Base-by-base conservation (phyloP, 2,113 vertebrate genomes). In the Diphyllodes magnificus region DNA sequence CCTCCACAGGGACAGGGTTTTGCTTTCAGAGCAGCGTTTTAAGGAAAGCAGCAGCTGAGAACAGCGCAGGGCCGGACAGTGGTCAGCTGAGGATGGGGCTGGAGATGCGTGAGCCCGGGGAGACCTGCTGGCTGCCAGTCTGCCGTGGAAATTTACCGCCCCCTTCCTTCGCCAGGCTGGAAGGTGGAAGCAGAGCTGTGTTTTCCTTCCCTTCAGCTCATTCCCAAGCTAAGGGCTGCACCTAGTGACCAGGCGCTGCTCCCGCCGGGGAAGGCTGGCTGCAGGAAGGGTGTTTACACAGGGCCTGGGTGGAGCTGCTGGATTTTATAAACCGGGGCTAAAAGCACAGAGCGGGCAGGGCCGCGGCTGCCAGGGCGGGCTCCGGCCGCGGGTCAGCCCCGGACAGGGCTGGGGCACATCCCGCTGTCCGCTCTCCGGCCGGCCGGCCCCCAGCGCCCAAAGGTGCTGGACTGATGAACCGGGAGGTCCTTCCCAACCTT, bases 401-500 rank as follows among this genome's bases (percentile, higher is more conserved):
- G 2, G 11, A 3, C 20, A 11, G 15, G n/a, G 27, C 44, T 11
- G 9, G 30, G 1, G 40, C 42, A 3, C 4, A 13, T 2, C 42
- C 63, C 63, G 4, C 22, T 20, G 15, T 1, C 44, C 64, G 2
- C 35, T 24, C 47, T 35, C 9, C 8, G 0, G 3, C 24, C 2
- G 2, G 31, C 6, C 9, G 10, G 28, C 21, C 31, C 9, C 27
- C 60, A 5, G 2, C 31, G 1, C 31, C 37, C 2, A 15, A 17
- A 30, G 10, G 16, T 0, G 45, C 7, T 7, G 56, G 16, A 4
- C 33, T 2, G 21, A 1, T 21, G 25, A 15, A 11, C 39, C 20
- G 3, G 7, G 14, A 63, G 47, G 17, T 28, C 11, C 39, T 50
- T 50, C 23, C 44, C 53, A 59, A 2, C 50, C 17, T 11, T 16